Percentiles rank a stretch among this genome's conserved stretches.
phyloP scores from a whole-genome alignment of 2,797 vertebrate species.

The Pangasius djambal region DNA sequence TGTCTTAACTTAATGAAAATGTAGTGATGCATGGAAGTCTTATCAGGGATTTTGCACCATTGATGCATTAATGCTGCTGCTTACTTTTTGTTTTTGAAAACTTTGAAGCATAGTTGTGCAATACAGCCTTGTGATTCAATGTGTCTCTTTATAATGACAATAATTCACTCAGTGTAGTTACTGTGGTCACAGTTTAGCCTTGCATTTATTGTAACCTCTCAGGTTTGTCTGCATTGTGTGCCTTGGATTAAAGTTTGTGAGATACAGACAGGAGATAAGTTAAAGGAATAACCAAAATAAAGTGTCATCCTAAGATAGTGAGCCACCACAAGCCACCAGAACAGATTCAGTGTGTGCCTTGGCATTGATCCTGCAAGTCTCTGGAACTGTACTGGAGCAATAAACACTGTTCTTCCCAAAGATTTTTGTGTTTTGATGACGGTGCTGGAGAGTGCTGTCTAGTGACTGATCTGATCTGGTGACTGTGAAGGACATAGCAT shows the following conservation, averaged over 20 bases:
- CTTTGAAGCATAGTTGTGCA: neutral
- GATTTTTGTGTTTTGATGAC: neutral
- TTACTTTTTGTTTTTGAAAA: neutral
- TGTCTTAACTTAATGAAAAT: neutral
- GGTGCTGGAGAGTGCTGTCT: too few species aligned
- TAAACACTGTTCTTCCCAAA: neutral
- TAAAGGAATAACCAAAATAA: neutral
- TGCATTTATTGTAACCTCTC: conserved; percentile 20
- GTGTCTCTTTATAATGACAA: neutral
- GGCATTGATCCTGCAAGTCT: neutral
- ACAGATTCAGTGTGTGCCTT: neutral
- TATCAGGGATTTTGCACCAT: neutral
- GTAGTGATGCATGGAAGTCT: neutral
- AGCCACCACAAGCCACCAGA: neutral
- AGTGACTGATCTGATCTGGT: neutral
- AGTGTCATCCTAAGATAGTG: neutral
- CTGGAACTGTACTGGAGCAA: neutral
- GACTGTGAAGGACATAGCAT: neutral
- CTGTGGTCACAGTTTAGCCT: neutral
- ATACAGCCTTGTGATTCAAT: neutral
- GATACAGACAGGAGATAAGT: neutral
- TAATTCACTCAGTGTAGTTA: conserved; percentile 20
- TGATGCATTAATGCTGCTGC: neutral
- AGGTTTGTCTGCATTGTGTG: neutral
- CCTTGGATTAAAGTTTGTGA: neutral